Conservation (phyloP, 2,888 invertebrate genomes). For the Lobophora halterata region DNA sequence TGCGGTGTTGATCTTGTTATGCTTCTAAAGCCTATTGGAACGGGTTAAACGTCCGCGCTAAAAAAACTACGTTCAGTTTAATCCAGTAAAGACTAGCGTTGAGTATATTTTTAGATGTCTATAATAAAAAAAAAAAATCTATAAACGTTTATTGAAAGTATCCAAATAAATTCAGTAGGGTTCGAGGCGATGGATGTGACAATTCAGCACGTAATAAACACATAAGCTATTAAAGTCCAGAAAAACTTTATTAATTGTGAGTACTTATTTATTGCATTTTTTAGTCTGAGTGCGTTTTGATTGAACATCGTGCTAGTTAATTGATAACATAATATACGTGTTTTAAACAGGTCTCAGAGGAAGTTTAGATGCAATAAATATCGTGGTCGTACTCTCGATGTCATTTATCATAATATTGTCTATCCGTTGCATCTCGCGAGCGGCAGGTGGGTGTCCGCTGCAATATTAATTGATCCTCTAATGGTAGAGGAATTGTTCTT, state of each 20-base stretch:
- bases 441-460: slow-evolving; percentile 61
- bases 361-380: slow-evolving; percentile 46
- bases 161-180: too few species aligned
- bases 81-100: too few species aligned
- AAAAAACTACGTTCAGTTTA: slow-evolving; percentile 5
- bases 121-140: too few species aligned
- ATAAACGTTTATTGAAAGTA: too few species aligned
- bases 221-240: too few species aligned
- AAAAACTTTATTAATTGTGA: too few species aligned
- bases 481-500: slow-evolving; percentile 42
- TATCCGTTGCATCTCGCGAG: slow-evolving; percentile 42
- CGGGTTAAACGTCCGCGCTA: slow-evolving; percentile 18
- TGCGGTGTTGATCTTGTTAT: slow-evolving; percentile 22
- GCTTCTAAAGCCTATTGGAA: slow-evolving; percentile 20
- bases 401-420: slow-evolving; percentile 71
- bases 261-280: too few species aligned
- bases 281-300: slow-evolving; percentile 32
- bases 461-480: slow-evolving; percentile 65
- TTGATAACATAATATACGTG: slow-evolving; percentile 42
- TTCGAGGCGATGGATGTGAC: too few species aligned
- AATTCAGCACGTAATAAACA: too few species aligned
- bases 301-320: slow-evolving; percentile 35
- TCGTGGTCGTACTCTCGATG: slow-evolving; percentile 46
- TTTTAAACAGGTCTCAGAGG: slow-evolving; percentile 11
- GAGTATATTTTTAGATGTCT: too few species aligned